Evolutionary conservation across 2,113 vertebrate species (phyloP).

Genomic region (Geococcyx californianus): DNA sequence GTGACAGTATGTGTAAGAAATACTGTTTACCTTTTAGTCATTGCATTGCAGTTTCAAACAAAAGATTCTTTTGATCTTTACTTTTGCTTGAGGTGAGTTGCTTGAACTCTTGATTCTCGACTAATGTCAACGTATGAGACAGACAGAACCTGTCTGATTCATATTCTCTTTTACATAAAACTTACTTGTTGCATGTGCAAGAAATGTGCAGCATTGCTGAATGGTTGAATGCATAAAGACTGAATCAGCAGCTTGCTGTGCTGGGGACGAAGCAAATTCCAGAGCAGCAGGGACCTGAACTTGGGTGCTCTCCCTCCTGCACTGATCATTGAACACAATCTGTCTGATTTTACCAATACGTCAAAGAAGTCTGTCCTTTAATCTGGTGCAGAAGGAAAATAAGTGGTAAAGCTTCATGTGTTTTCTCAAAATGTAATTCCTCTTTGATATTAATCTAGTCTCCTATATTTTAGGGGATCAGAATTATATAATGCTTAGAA

Average conservation of each 20-base stretch:
- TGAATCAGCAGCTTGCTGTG: not conserved
- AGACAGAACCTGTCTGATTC: not conserved
- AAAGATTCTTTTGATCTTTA: conserved; percentile 10
- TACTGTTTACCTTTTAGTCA: not conserved
- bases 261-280: not conserved
- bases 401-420: not conserved
- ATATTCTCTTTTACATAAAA: not conserved
- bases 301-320: not conserved
- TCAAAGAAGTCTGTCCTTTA: not conserved
- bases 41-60: not conserved
- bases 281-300: not conserved
- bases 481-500: not conserved
- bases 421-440: not conserved
- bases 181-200: not conserved
- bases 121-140: conserved; percentile 9
- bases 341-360: not conserved
- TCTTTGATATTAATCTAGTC: not conserved
- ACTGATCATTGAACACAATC: not conserved
- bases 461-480: not conserved
- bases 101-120: conserved; percentile 28
- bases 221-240: not conserved
- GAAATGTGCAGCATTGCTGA: conserved; percentile 4
- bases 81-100: not conserved
- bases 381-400: not conserved
- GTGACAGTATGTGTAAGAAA: not conserved